Base-by-base conservation (phyloP, 2,888 invertebrate species). In the Diplazon laetatorius region DNA sequence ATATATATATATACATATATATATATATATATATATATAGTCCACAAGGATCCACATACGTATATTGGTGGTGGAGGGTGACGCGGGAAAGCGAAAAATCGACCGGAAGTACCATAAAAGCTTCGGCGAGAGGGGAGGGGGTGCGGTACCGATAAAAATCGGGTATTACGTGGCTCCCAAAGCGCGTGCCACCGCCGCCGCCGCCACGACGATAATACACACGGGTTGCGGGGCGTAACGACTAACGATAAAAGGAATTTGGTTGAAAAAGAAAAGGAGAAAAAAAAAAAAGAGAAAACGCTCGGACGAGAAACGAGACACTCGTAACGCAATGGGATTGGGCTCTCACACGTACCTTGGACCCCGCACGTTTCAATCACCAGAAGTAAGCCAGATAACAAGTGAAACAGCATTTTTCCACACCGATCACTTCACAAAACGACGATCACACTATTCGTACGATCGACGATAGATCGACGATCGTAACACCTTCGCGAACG, bases 361-460 rank as follows among this genome's bases (percentile, higher is more conserved):
- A 86, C 87, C 78, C 85, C 84, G 80, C 85, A 85, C 82, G 85
- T 85, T 83, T 87, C 85, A 83, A 87, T 85, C 81, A 83, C 82
- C 84, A 88, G 81, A 72, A 87, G 83, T 82, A 87, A 84, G 81
- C 85, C 87, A 85, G 85, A 80, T 79, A 87, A 78, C 82, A 86
- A 84, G 80, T 85, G 86, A 86, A 88, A 85, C 87, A 87, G 84
- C 88, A 89, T 89, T 86, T 87, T 89, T 85, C 84, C 84, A 76
- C 79, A 72, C 50, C 79, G 25, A 72, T 76, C 79, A 79, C 79
- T 79, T 72, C 57, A 75, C 75, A 59, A 71, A n/a, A 68, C 71
- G 57, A 39, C 63, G 66, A 60, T 50, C 55, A 12, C 65, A 42
- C 52, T 46, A n/a, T n/a, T n/a, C n/a, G n/a, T n/a, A 37, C 60